Base-by-base conservation (phyloP, 2,113 vertebrate species). In the Psittacus erithacus region DNA sequence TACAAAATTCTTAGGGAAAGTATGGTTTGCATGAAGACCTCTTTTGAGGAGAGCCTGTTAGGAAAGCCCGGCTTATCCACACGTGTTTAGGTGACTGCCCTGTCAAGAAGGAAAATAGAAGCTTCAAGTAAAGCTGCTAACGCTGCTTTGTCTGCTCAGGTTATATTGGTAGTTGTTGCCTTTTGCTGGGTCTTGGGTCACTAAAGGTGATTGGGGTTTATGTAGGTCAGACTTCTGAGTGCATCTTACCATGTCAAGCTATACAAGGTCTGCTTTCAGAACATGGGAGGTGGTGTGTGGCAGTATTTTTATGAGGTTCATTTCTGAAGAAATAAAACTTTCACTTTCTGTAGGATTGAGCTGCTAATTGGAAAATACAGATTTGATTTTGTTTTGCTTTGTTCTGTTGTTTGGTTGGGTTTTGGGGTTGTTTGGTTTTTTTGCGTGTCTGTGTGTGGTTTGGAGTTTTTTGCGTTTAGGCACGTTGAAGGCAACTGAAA, bases 1-100 rank as follows among this genome's bases (percentile, higher is more conserved):
- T 0, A 2, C 8, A 0, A 1, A 17, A 1, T 16, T 10, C 2
- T 1, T 9, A 17, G 62, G 16, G 17, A 18, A 20, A 25, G 22
- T 1, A 4, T 1, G 1, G 18, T 18, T 35, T 5, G 47, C 11
- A 13, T 9, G 6, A 31, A 28, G 22, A 4, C 23, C 5, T 5
- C 10, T 17, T 38, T 38, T 18, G 47, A 31, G 29, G 24, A 44
- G 13, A 10, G 13, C 7, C 18, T 9, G 2, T 17, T 8, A 6
- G 18, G 39, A 27, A 25, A 39, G 3, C 5, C 4, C 11, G 0
- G 33, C 19, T 39, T 14, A 3, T 3, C 15, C 23, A 1, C 3
- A 0, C 2, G 28, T 27, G 13, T 13, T 46, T 6, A 5, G 6
- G 7, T 22, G 81, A 0, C 19, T 23, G 33, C 5, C 19, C n/a